phyloP scores from a whole-genome alignment of 2,888 invertebrate species.

The Theretra japonica region DNA sequence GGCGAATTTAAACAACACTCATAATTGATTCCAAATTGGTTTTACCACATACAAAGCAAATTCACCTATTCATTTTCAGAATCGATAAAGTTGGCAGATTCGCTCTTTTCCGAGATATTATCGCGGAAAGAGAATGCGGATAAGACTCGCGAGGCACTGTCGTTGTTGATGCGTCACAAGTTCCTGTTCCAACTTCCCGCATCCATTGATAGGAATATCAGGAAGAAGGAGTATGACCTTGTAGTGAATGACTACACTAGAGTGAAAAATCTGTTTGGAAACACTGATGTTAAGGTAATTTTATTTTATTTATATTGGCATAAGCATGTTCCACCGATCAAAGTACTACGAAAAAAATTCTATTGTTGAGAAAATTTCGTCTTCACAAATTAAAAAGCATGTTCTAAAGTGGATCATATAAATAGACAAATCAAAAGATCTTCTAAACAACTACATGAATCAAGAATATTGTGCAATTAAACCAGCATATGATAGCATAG shows the following conservation, averaged over 20 bases:
- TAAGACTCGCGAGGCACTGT: conserved; percentile 96
- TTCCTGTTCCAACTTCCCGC: conserved; percentile 98
- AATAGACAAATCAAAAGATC: too few species aligned
- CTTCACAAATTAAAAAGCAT: too few species aligned
- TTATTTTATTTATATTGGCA: neutral
- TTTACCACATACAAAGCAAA: neutral
- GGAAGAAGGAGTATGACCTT: conserved; percentile 97
- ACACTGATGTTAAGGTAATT: conserved; percentile 92
- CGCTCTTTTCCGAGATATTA: conserved; percentile 96
- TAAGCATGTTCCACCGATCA: too few species aligned
- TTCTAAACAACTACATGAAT: too few species aligned
- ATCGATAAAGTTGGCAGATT: conserved; percentile 95
- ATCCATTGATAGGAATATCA: conserved; percentile 96
- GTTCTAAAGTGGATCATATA: too few species aligned
- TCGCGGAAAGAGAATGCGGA: conserved; percentile 97
- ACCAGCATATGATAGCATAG: too few species aligned
- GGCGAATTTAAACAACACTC: too few species aligned
- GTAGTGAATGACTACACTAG: conserved; percentile 99
- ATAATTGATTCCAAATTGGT: too few species aligned
- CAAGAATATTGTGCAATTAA: too few species aligned
- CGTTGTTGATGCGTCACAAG: conserved; percentile 95
- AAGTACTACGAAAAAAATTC: too few species aligned
- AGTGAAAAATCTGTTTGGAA: conserved; percentile 97
- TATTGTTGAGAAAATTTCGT: too few species aligned
- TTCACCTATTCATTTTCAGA: conserved; percentile 77